A percentile compares a stretch with the other conserved stretches of the same genome.
Conservation (phyloP, 2,888 invertebrate species). For the Tanypteryx hageni region DNA sequence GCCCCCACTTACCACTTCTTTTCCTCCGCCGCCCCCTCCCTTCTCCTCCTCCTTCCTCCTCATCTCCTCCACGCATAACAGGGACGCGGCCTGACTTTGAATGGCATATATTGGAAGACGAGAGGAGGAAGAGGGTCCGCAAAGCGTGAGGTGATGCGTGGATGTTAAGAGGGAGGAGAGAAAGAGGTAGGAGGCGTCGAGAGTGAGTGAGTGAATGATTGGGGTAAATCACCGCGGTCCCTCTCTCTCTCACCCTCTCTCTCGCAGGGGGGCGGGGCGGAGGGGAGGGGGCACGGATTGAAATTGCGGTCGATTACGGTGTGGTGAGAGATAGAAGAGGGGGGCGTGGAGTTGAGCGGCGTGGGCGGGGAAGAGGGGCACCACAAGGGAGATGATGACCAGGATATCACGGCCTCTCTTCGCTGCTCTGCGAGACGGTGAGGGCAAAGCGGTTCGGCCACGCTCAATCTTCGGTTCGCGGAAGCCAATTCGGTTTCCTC, state of each 20-base stretch:
- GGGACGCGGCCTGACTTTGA: background rate
- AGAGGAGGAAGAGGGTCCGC: background rate
- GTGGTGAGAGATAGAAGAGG: background rate
- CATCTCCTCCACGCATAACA: background rate
- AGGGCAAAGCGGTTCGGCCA: too few relatives aligned
- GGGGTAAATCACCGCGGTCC: conserved; percentile 25
- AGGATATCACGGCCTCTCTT: background rate
- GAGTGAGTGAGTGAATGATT: conserved; percentile 41
- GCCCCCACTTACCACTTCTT: background rate
- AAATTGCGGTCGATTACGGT: conserved; percentile 57
- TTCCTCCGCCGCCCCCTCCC: background rate
- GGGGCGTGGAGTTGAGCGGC: background rate
- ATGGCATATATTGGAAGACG: background rate
- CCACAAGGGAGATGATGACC: background rate
- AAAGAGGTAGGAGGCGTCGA: background rate
- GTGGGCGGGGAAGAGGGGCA: background rate
- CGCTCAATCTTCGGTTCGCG: too few relatives aligned
- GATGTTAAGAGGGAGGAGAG: background rate
- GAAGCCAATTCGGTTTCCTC: too few relatives aligned
- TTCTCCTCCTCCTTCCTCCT: background rate
- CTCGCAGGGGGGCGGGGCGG: background rate
- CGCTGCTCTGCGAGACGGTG: background rate
- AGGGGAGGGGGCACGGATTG: background rate
- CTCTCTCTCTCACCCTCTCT: too few relatives aligned
- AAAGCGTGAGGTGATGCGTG: background rate